phyloP scores from a whole-genome alignment of 2,888 invertebrate genomes.

The Globia sparganii region DNA sequence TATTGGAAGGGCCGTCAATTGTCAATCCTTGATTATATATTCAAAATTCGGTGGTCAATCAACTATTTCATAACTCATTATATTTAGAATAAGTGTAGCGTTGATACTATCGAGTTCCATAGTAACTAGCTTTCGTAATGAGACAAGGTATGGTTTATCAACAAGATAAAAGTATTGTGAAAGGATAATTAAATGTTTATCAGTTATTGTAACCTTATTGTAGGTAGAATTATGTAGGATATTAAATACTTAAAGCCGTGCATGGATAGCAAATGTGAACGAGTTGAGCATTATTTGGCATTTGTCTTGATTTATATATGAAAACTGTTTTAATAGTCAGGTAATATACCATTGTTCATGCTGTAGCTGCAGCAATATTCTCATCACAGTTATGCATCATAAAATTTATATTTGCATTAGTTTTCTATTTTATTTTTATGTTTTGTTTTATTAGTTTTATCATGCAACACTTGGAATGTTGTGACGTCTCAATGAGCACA shows the following conservation, averaged over 20 bases:
- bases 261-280: neutral
- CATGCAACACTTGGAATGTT: neutral
- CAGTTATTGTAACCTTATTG: conserved; percentile 22
- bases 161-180: conserved; percentile 43
- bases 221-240: conserved; percentile 5
- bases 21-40: conserved; percentile 11
- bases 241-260: neutral
- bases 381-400: conserved; percentile 11
- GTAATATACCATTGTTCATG: conserved; percentile 22
- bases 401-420: neutral
- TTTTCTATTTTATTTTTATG: conserved; percentile 9
- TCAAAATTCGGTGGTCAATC: conserved; percentile 21
- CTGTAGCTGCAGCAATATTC: neutral
- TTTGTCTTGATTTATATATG: neutral
- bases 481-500: neutral
- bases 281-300: conserved; percentile 3
- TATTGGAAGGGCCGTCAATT: neutral
- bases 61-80: conserved; percentile 13
- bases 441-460: conserved; percentile 4
- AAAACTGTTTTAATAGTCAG: conserved; percentile 3
- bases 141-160: conserved; percentile 40
- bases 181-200: conserved; percentile 51
- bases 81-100: conserved; percentile 13
- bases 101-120: conserved; percentile 30
- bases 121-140: conserved; percentile 41